These are phyloP conservation scores for Larimichthys polyactis DNA, from an alignment of 2,113 vertebrate genomes.

Conservation along the genomic window DNA sequence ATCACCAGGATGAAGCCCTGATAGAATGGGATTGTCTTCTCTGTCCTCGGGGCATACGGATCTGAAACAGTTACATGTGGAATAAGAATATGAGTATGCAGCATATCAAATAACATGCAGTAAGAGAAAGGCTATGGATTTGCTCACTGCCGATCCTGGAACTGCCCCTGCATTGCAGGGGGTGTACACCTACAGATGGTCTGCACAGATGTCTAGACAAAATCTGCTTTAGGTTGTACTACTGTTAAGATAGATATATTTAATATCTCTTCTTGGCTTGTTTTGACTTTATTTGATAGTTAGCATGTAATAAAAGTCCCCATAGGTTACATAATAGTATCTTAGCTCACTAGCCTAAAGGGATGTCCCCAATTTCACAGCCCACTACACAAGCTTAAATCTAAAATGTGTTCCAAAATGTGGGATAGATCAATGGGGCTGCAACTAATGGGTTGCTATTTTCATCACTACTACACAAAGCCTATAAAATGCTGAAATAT, in stretches of 20 bases:
- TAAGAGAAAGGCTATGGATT: slow-evolving; percentile 19
- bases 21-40: slow-evolving; percentile 89
- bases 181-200: not conserved
- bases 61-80: slow-evolving; percentile 79
- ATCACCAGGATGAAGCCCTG: slow-evolving; percentile 90
- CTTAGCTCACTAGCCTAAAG: not conserved
- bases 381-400: not conserved
- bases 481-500: not conserved
- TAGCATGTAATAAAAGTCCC: not conserved
- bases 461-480: not conserved
- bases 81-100: slow-evolving; percentile 26
- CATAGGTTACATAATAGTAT: not conserved
- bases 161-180: slow-evolving; percentile 66
- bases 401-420: not conserved
- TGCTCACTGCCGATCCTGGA: slow-evolving; percentile 35
- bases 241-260: not conserved
- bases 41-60: slow-evolving; percentile 84
- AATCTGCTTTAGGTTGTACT: not conserved
- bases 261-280: not conserved
- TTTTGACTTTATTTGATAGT: not conserved
- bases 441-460: not conserved
- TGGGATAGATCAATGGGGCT: not conserved
- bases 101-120: slow-evolving; percentile 64
- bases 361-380: not conserved
- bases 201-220: not conserved